phyloP scores from a whole-genome alignment of 2,113 vertebrate genomes.

The Alligator sinensis region DNA sequence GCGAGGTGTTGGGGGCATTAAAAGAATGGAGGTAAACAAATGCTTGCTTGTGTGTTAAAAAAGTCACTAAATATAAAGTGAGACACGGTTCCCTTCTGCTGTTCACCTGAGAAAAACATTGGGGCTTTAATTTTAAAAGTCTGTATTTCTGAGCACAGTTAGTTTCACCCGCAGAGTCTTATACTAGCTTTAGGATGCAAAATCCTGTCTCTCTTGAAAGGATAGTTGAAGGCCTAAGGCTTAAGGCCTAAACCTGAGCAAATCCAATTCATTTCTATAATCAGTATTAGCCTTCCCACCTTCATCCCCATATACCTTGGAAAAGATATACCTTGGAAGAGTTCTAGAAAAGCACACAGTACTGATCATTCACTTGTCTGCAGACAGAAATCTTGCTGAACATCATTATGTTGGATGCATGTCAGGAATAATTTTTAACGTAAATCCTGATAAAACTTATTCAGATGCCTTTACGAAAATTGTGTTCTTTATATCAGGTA shows the following conservation, averaged over 20 bases:
- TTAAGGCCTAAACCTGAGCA: too few relatives aligned
- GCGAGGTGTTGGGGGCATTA: constrained; percentile 96
- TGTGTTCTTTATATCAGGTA: not conserved
- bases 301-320: too few relatives aligned
- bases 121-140: too few relatives aligned
- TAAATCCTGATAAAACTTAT: not conserved
- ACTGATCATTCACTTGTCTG: not conserved
- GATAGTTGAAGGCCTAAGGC: too few relatives aligned
- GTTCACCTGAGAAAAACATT: not conserved
- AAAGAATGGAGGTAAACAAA: constrained; percentile 93
- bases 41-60: too few relatives aligned
- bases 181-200: too few relatives aligned
- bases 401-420: not conserved
- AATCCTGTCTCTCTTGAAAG: too few relatives aligned
- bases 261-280: too few relatives aligned
- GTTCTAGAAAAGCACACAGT: not conserved
- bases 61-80: not conserved
- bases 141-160: not conserved
- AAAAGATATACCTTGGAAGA: too few relatives aligned
- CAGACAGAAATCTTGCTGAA: not conserved
- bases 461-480: not conserved
- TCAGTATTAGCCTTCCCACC: too few relatives aligned
- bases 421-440: not conserved
- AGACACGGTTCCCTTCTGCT: not conserved
- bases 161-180: not conserved